Evolutionary conservation across 1,140 invertebrate genomes (phyloP).

Genomic region (Geopemphigus sp.): DNA sequence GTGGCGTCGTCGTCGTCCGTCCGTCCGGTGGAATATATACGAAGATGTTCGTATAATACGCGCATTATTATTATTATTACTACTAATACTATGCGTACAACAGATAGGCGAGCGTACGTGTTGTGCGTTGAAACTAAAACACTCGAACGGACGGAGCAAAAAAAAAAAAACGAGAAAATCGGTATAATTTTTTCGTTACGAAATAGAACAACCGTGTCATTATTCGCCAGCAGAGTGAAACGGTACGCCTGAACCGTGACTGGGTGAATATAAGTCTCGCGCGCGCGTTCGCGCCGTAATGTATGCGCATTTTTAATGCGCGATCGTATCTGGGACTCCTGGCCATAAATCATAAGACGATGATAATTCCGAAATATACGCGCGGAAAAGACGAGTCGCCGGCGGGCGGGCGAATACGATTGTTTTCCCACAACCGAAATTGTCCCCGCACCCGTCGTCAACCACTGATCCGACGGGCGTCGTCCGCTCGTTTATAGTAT

Average conservation of each 20-base stretch:
- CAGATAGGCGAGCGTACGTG: neutral
- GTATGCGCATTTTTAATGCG: constrained; percentile 46
- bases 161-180: constrained; percentile 23
- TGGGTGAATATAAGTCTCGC: constrained; percentile 32
- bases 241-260: constrained; percentile 43
- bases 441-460: too few species aligned
- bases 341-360: constrained; percentile 45
- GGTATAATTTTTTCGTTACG: constrained; percentile 50
- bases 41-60: too few species aligned
- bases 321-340: constrained; percentile 12
- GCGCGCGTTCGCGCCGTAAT: neutral
- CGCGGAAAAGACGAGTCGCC: too few species aligned
- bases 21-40: too few species aligned
- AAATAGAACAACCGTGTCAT: constrained; percentile 41
- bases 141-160: too few species aligned
- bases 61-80: too few species aligned
- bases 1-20: too few species aligned
- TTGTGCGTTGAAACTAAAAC: neutral
- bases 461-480: too few species aligned
- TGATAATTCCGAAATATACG: neutral
- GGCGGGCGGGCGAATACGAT: neutral
- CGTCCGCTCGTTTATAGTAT: too few species aligned
- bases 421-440: too few species aligned
- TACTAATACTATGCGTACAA: too few species aligned
- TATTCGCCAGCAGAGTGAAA: constrained; percentile 47